Evolutionary conservation across 2,113 vertebrate genomes (phyloP).

Genomic region (Haplochromis vanheusdeni): DNA sequence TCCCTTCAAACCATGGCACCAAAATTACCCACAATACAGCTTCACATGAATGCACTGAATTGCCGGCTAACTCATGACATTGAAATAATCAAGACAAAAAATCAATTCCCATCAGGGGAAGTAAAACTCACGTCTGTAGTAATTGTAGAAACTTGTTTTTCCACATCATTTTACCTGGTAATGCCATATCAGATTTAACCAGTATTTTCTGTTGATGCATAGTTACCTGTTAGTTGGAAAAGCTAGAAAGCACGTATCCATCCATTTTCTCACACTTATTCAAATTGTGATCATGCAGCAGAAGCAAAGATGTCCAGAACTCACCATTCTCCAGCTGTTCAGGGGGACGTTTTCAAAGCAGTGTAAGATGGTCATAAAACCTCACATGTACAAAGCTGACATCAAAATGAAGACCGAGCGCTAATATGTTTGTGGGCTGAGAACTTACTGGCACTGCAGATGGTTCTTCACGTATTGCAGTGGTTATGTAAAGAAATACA

Average conservation of each 20-base stretch:
- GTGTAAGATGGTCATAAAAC: background rate
- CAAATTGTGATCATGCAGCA: background rate
- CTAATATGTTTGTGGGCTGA: background rate
- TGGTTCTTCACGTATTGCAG: background rate
- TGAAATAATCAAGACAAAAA: background rate
- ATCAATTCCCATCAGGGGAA: background rate
- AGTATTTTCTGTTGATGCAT: background rate
- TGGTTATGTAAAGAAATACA: background rate
- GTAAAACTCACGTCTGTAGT: background rate
- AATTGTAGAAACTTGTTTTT: background rate
- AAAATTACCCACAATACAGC: background rate
- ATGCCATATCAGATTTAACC: background rate
- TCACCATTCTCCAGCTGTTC: background rate
- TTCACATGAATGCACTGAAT: background rate
- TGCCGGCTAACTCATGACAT: background rate
- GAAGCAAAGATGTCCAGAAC: background rate
- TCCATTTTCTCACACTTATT: background rate
- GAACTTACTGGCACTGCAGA: background rate
- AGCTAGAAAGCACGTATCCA: background rate
- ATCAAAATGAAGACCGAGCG: background rate
- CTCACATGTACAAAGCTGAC: background rate
- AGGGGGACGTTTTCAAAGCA: background rate
- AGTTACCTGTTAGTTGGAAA: background rate
- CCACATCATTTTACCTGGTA: background rate
- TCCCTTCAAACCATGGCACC: background rate